phyloP scores from a whole-genome alignment of 2,888 invertebrate genomes.

The Cantharis rufa region DNA sequence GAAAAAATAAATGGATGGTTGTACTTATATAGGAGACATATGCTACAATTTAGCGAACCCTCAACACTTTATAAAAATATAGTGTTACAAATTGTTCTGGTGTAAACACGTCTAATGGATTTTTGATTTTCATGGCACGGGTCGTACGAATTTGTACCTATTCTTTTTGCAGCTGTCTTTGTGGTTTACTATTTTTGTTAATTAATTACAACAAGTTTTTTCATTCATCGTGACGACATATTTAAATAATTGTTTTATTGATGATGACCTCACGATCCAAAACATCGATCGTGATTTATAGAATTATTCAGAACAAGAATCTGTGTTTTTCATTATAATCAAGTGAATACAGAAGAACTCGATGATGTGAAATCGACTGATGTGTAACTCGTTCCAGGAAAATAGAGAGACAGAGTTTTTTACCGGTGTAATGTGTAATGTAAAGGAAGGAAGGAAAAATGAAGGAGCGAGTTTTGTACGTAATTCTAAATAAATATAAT shows the following conservation, averaged over 20 bases:
- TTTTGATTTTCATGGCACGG: background rate
- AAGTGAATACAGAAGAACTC: no score
- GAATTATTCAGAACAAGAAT: no score
- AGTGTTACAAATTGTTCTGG: conserved; percentile 31
- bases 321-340: no score
- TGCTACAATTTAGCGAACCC: background rate
- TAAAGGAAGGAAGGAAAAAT: no score
- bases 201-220: background rate
- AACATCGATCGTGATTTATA: no score
- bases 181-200: background rate
- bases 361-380: no score
- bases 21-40: background rate
- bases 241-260: background rate
- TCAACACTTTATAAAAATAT: conserved; percentile 27
- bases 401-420: no score
- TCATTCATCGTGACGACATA: background rate
- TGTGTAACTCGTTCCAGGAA: no score
- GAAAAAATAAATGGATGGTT: background rate
- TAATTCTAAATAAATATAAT: no score
- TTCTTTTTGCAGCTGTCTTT: conserved; percentile 2
- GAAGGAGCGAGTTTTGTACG: no score
- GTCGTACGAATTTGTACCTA: background rate
- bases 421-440: no score
- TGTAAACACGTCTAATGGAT: conserved; percentile 30
- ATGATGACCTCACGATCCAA: background rate